phyloP scores from a whole-genome alignment of 2,888 invertebrate genomes.

The Oscheius onirici region DNA sequence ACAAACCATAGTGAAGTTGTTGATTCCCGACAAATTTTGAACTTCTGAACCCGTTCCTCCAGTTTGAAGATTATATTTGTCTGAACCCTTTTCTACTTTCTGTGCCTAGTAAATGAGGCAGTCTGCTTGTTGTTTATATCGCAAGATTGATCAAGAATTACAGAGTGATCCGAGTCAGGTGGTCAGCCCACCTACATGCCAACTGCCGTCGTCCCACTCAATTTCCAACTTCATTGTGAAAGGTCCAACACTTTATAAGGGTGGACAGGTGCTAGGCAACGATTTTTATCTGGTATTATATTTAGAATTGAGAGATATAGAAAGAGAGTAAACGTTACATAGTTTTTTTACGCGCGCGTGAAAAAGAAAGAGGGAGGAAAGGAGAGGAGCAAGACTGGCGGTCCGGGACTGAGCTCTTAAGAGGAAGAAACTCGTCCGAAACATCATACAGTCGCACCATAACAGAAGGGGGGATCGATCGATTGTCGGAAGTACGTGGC shows the following conservation, averaged over 20 bases:
- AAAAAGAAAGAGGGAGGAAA: not conserved
- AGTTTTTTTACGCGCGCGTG: not conserved
- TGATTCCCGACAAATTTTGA: too few species aligned
- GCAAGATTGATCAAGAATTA: too few species aligned
- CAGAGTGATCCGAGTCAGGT: too few species aligned
- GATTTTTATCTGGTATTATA: constrained; percentile 15
- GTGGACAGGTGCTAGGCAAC: constrained; percentile 27
- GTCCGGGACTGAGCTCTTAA: not conserved
- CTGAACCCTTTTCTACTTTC: too few species aligned
- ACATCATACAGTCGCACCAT: constrained; percentile 4
- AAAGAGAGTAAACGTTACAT: constrained; percentile 4
- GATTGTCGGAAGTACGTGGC: constrained; percentile 30
- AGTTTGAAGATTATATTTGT: too few species aligned
- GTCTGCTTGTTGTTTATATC: too few species aligned
- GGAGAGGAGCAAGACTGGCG: not conserved
- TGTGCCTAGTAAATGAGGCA: too few species aligned
- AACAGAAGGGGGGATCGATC: constrained; percentile 23
- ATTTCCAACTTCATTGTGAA: constrained; percentile 18
- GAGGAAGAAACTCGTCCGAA: constrained; percentile 3
- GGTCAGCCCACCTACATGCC: too few species aligned
- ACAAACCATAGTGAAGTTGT: too few species aligned
- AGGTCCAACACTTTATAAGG: constrained; percentile 23
- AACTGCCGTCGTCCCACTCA: not conserved
- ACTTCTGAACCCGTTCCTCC: too few species aligned
- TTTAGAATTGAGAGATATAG: constrained; percentile 1